phyloP scores from a whole-genome alignment of 2,888 invertebrate species.

The Drosophila colorata region DNA sequence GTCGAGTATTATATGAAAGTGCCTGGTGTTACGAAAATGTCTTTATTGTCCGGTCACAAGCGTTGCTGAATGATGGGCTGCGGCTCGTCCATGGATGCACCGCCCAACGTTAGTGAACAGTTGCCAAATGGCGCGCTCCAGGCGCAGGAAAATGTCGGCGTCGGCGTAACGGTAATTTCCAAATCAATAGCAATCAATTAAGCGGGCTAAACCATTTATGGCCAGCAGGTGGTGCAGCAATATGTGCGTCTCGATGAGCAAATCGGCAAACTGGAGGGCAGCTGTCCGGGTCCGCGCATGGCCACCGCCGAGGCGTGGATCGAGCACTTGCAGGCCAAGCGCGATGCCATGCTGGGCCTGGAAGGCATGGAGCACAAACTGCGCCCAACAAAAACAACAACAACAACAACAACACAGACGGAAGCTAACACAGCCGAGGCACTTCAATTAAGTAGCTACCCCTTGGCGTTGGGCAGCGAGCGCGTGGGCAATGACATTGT shows the following conservation, averaged over 20 bases:
- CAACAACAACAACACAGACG: constrained; percentile 1
- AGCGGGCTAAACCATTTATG: background rate
- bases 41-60: constrained; percentile 4
- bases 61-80: constrained; percentile 75
- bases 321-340: constrained; percentile 81
- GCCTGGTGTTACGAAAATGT: constrained; percentile 43
- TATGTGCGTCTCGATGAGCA: constrained; percentile 83
- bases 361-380: constrained; percentile 56
- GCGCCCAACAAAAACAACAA: too few relatives aligned
- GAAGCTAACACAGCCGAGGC: constrained; percentile 3
- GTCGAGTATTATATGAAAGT: constrained; percentile 29
- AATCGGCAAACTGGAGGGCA: constrained; percentile 82
- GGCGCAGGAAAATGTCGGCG: constrained; percentile 57
- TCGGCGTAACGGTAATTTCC: constrained; percentile 44
- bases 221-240: constrained; percentile 74
- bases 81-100: constrained; percentile 79
- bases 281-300: constrained; percentile 83
- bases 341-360: constrained; percentile 70
- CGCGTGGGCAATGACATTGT: constrained; percentile 63
- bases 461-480: constrained; percentile 24
- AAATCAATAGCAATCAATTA: constrained; percentile 1
- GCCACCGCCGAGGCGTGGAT: constrained; percentile 85
- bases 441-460: constrained; percentile 34
- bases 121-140: constrained; percentile 42
- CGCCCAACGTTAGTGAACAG: constrained; percentile 60